Percentiles rank a stretch among this genome's conserved stretches.
phyloP scores from a whole-genome alignment of 2,888 invertebrate species.

The Lycaena phlaeas region DNA sequence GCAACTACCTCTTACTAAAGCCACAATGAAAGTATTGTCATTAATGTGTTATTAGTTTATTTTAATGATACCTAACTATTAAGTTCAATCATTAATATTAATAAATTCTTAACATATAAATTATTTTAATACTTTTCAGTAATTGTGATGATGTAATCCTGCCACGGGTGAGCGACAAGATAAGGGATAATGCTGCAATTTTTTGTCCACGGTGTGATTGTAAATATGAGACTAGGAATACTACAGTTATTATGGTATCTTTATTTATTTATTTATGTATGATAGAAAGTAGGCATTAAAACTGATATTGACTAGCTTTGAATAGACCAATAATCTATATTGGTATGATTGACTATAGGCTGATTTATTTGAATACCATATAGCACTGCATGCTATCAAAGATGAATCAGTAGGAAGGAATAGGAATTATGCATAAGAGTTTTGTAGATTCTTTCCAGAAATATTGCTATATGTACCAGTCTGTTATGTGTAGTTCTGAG shows the following conservation, averaged over 20 bases:
- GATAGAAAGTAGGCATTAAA: too few species aligned
- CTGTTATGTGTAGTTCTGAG: too few species aligned
- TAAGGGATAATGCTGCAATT: slow-evolving; percentile 82
- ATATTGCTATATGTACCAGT: too few species aligned
- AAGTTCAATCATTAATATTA: slow-evolving; percentile 36
- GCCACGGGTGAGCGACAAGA: slow-evolving; percentile 76
- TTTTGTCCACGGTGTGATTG: slow-evolving; percentile 94
- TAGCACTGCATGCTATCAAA: too few species aligned
- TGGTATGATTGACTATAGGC: too few species aligned
- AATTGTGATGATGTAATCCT: slow-evolving; percentile 84
- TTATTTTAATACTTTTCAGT: slow-evolving; percentile 59
- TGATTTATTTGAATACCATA: too few species aligned
- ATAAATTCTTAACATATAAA: slow-evolving; percentile 58
- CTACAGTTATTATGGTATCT: slow-evolving; percentile 88
- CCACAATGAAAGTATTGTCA: background rate
- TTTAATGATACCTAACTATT: background rate
- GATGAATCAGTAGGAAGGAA: too few species aligned
- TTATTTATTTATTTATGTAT: too few species aligned
- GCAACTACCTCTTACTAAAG: too few species aligned
- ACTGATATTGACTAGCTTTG: background rate
- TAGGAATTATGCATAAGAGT: too few species aligned
- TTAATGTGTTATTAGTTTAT: background rate
- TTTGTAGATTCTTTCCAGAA: too few species aligned
- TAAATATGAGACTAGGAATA: slow-evolving; percentile 92
- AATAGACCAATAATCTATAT: background rate